These are phyloP conservation scores for Microhierax caerulescens DNA, from an alignment of 2,797 vertebrate species.

Conservation along the genomic window DNA sequence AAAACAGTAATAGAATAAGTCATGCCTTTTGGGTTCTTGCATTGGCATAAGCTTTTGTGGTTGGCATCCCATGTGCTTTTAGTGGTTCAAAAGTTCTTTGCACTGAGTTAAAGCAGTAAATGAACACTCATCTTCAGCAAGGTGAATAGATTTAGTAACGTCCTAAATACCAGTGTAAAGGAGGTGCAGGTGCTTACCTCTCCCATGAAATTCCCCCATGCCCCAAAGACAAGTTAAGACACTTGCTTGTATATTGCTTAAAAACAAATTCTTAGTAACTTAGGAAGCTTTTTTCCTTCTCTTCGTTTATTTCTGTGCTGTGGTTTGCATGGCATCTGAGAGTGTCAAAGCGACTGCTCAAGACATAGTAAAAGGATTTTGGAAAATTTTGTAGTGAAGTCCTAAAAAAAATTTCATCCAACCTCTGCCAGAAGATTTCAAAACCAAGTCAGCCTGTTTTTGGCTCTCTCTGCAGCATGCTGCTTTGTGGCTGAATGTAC, in stretches of 20 bases:
- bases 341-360: background rate
- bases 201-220: background rate
- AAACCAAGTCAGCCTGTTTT: constrained; percentile 2
- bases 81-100: background rate
- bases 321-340: background rate
- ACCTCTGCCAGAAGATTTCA: constrained; percentile 28
- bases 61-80: background rate
- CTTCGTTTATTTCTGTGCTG: background rate
- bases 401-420: background rate
- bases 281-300: background rate
- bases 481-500: constrained; percentile 12
- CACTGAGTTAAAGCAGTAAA: background rate
- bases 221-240: background rate
- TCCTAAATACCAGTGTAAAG: background rate
- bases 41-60: background rate
- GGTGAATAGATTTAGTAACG: background rate
- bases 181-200: background rate
- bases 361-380: background rate
- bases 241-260: background rate
- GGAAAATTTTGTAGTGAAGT: background rate
- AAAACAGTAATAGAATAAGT: background rate
- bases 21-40: background rate
- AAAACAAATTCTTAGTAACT: background rate
- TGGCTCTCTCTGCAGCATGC: background rate
- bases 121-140: background rate